phyloP scores from a whole-genome alignment of 2,113 vertebrate species.

The Ceuthmochares aereus region DNA sequence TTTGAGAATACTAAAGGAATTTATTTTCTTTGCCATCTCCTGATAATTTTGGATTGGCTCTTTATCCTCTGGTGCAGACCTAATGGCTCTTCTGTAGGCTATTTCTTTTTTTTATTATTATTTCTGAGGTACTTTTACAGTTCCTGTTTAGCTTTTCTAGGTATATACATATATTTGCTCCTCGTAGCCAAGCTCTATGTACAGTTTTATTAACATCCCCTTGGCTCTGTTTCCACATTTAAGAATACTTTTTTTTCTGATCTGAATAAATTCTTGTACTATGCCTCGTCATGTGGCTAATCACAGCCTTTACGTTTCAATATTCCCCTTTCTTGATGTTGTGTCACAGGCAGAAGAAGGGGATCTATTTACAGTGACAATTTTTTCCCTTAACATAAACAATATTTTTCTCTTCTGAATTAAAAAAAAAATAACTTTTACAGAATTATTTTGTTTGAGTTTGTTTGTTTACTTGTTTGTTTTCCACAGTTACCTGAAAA shows the following conservation, averaged over 20 bases:
- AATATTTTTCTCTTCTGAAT: not conserved
- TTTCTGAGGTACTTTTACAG: constrained; percentile 9
- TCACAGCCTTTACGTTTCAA: not conserved
- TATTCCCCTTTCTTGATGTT: not conserved
- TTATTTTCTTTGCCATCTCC: constrained; percentile 54
- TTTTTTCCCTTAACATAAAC: not conserved
- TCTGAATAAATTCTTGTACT: constrained; percentile 23
- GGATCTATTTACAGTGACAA: not conserved
- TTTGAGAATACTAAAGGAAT: constrained; percentile 52
- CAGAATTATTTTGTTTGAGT: not conserved
- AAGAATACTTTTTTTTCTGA: constrained; percentile 4
- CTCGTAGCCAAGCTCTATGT: not conserved
- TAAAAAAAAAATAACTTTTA: not conserved
- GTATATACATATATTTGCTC: not conserved
- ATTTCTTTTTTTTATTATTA: no score
- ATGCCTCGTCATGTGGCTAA: not conserved
- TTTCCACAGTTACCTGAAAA: not conserved
- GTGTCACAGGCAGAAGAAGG: not conserved
- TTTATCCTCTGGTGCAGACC: constrained; percentile 32
- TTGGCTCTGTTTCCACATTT: constrained; percentile 22
- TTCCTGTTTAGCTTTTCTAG: constrained; percentile 6
- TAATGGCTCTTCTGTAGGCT: not conserved
- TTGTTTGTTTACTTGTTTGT: not conserved
- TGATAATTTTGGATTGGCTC: constrained; percentile 39
- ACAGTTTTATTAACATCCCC: constrained; percentile 33